Percentiles rank a stretch among this genome's conserved stretches.
Evolutionary conservation across 2,113 vertebrate species (phyloP).

Genomic region (Ctenodactylus gundi): DNA sequence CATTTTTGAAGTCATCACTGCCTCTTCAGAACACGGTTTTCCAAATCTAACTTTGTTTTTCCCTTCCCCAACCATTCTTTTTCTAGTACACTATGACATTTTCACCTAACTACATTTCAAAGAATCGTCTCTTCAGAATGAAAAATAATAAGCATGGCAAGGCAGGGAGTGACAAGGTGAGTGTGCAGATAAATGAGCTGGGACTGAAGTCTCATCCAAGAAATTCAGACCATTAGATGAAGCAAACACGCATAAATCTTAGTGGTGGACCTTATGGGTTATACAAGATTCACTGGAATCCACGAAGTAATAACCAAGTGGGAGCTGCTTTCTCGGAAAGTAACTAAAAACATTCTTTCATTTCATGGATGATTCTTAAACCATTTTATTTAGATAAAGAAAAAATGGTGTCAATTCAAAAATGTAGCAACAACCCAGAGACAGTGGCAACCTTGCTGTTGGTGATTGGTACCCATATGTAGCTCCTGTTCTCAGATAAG

Average conservation of each 20-base stretch:
- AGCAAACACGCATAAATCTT: neutral
- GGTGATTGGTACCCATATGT: neutral
- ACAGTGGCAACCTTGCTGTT: neutral
- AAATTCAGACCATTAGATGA: neutral
- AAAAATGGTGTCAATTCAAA: neutral
- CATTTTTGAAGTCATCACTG: too few relatives aligned
- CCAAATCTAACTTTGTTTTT: neutral
- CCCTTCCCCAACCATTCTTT: neutral
- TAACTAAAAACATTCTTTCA: neutral
- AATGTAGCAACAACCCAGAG: neutral
- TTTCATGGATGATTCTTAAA: neutral
- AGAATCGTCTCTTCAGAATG: neutral
- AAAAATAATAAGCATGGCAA: neutral
- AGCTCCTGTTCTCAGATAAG: neutral
- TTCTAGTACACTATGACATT: neutral
- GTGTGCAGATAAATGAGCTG: neutral
- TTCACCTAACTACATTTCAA: slow-evolving; percentile 3
- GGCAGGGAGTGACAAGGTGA: neutral
- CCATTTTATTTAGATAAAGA: neutral
- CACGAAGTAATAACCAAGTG: neutral
- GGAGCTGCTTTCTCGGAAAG: neutral
- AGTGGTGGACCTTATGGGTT: neutral
- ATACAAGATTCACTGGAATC: neutral
- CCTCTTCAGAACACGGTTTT: neutral
- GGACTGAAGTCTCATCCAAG: neutral